Base-by-base conservation (phyloP, 2,797 vertebrate species). In the Synaphobranchus kaupii region DNA sequence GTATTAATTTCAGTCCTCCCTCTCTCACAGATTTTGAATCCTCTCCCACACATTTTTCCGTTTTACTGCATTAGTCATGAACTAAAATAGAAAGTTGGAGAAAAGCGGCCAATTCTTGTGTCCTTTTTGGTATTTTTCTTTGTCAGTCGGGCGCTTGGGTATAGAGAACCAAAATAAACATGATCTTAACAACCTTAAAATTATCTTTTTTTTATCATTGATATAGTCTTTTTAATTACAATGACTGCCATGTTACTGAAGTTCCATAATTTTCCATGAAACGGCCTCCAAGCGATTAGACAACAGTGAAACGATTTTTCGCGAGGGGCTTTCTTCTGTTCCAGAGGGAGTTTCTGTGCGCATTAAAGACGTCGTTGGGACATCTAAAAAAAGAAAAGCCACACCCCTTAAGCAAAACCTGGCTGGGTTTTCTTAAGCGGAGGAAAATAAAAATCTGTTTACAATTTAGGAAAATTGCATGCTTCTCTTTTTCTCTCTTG, bases 401-500 rank as follows among this genome's bases (percentile, higher is more conserved):
- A 47, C 73, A 39, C 73, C 73, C 22, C 73, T 25, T 39, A 13
- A 20, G 34, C 12, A 15, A 78, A 78, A 44, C 44, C 28, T 17
- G 39, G 17, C 39, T 47, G 17, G 17, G 39, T 47, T 78, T 3
- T 44, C 17, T 34, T 44, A 20, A 78, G 73, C 34, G 44, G 22
- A 44, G 73, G 73, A 15, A 44, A 78, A 78, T 4, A 78, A 22
- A 68, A 44, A 22, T 47, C 15, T 78, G 73, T 78, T 78, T 78
- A 44, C 34, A 78, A 78, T 78, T 78, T 78, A 44, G 73, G 73
- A 78, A 78, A 78, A 78, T 78, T 39, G 31, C 25, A 78, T 8
- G 34, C 44, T 44, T 78, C 73, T 78, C 34, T 44, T 17, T 47
- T 3, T 44, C 63, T 66, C 63, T 28, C n/a, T 3, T 1, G 15